A percentile compares a stretch with the other conserved stretches of the same genome.
Conservation (phyloP, 2,797 vertebrate species). For the Xiphorhynchus erythropygius region DNA sequence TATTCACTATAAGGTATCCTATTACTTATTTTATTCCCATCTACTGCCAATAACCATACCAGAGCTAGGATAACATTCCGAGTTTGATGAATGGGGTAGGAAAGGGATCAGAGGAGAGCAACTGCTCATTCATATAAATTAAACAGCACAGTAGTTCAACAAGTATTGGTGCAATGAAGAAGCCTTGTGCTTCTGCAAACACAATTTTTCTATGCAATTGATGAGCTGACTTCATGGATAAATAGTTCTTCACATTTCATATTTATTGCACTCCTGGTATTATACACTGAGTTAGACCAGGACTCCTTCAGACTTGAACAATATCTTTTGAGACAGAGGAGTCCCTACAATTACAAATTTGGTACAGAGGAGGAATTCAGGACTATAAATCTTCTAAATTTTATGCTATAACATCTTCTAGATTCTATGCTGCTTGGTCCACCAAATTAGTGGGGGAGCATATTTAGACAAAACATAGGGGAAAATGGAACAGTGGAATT, state of each 20-base stretch:
- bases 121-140: neutral
- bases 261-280: neutral
- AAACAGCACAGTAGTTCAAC: neutral
- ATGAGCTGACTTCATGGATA: neutral
- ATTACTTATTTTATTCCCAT: neutral
- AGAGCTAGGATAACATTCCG: neutral
- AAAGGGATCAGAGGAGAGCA: neutral
- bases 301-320: neutral
- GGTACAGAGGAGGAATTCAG: neutral
- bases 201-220: neutral
- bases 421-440: neutral
- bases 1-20: neutral
- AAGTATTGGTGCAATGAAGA: neutral
- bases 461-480: neutral
- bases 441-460: neutral
- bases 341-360: neutral
- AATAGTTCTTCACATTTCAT: neutral
- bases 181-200: neutral
- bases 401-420: neutral
- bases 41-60: neutral
- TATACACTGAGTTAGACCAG: neutral
- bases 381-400: neutral
- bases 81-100: neutral
- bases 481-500: neutral
- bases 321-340: neutral